Conservation (phyloP, 2,797 vertebrate species). For the Clarias fuscus region DNA sequence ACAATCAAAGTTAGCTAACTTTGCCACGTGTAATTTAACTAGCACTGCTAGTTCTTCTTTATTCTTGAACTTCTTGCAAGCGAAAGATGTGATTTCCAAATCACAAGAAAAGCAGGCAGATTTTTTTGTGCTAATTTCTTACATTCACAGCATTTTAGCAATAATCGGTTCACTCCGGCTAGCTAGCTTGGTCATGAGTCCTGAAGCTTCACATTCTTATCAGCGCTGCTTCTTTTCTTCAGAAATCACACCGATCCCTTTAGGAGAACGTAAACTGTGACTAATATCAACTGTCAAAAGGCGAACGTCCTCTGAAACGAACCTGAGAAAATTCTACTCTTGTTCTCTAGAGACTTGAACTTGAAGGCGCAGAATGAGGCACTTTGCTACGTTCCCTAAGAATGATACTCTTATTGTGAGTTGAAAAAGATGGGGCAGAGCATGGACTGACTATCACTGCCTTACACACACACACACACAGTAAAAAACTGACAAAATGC, state of each 20-base stretch:
- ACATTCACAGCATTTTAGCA: background rate
- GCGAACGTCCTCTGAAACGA: background rate
- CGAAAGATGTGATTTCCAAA: background rate
- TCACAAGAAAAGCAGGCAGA: background rate
- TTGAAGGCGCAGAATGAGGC: slow-evolving; percentile 10
- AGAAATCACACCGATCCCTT: background rate
- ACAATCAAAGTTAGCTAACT: background rate
- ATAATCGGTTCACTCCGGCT: background rate
- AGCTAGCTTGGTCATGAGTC: background rate
- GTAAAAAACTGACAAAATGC: background rate
- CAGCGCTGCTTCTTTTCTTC: background rate
- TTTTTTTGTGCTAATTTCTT: background rate
- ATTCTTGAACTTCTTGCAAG: background rate
- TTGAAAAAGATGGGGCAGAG: slow-evolving; percentile 18
- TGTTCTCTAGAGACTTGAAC: slow-evolving; percentile 11
- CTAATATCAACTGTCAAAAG: background rate
- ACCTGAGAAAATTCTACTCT: background rate
- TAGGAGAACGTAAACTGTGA: background rate
- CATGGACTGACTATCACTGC: slow-evolving; percentile 32
- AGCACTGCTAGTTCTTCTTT: background rate
- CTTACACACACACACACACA: slow-evolving; percentile 32
- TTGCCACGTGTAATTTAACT: background rate
- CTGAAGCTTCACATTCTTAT: background rate
- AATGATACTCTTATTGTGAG: slow-evolving; percentile 7
- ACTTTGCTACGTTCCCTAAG: slow-evolving; percentile 23